These are phyloP conservation scores for Ficedula albicollis DNA, from an alignment of 2,797 vertebrate species.

Conservation along the genomic window DNA sequence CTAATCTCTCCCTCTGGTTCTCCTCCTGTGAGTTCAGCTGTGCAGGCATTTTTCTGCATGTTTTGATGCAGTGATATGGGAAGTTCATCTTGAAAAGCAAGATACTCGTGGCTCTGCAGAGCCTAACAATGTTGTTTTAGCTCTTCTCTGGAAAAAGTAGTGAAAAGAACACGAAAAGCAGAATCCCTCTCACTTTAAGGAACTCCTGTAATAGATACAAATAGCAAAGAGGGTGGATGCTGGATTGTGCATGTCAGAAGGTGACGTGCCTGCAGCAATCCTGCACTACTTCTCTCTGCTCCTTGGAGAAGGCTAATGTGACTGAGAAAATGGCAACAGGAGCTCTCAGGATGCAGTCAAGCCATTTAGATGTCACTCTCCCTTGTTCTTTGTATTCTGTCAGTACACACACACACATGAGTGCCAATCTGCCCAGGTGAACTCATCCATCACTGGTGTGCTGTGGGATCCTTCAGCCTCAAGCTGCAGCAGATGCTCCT, in stretches of 20 bases:
- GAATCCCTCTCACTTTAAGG: background rate
- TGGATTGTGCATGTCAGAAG: background rate
- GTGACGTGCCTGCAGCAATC: background rate
- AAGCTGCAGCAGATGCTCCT: background rate
- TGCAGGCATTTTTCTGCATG: background rate
- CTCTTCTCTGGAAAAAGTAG: background rate
- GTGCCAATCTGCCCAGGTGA: background rate
- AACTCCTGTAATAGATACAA: background rate
- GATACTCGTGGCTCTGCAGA: background rate
- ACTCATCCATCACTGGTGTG: background rate
- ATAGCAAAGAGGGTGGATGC: background rate
- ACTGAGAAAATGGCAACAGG: background rate
- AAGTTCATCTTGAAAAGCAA: background rate
- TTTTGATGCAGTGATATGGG: background rate
- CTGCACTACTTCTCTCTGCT: background rate
- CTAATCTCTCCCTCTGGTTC: background rate
- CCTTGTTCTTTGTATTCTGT: background rate
- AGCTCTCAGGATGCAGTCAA: background rate
- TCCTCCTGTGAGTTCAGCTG: background rate
- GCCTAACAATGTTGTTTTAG: background rate
- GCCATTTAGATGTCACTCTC: background rate
- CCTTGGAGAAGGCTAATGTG: background rate
- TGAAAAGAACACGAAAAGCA: background rate
- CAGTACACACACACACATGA: background rate
- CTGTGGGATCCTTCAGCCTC: background rate